phyloP scores from a whole-genome alignment of 2,888 invertebrate genomes.

The Tenthredo notha region DNA sequence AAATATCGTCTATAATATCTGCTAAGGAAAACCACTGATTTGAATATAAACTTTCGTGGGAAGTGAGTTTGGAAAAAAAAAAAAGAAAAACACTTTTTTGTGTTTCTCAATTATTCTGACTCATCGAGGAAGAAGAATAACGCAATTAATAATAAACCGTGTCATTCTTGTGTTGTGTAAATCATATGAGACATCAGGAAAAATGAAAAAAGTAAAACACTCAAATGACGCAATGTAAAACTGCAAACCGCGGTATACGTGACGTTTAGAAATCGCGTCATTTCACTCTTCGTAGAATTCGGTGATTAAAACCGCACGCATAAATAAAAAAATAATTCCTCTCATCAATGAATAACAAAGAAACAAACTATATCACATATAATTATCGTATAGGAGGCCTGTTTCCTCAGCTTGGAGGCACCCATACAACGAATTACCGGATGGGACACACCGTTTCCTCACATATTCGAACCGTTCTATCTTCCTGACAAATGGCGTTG shows the following conservation, averaged over 20 bases:
- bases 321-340: not conserved
- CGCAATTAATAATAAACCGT: not conserved
- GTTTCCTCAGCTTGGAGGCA: constrained; percentile 96
- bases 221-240: not conserved
- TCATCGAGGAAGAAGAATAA: constrained; percentile 20
- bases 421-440: constrained; percentile 94
- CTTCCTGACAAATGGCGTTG: constrained; percentile 97
- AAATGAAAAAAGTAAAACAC: not conserved
- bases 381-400: constrained; percentile 86
- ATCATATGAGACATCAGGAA: not conserved
- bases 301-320: not conserved
- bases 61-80: too few species aligned
- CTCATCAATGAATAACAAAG: not conserved
- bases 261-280: not conserved
- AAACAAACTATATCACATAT: not conserved
- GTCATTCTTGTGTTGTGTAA: not conserved
- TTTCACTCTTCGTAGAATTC: not conserved
- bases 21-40: not conserved
- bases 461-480: constrained; percentile 97
- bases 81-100: not conserved
- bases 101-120: constrained; percentile 3
- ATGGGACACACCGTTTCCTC: constrained; percentile 99
- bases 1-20: not conserved
- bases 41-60: not conserved
- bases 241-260: not conserved